Base-by-base conservation (phyloP, 1,140 invertebrate species). In the Lordiphosa collinella region DNA sequence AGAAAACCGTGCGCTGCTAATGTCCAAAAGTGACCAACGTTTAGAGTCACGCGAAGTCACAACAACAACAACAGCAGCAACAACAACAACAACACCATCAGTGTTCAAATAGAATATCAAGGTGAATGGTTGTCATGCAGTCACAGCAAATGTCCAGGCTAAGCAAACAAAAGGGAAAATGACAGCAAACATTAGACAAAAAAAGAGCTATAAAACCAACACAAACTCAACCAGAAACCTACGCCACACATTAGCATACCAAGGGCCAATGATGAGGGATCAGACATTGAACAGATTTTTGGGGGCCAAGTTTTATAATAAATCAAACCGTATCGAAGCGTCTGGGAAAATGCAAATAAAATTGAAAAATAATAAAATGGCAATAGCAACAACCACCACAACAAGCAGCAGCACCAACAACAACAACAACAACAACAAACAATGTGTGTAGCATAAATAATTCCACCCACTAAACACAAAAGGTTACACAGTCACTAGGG, bases 371-470 rank as follows among this genome's bases (percentile, higher is more conserved):
- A 80, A 80, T 80, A 53, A 65, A 78, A 78, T 68, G 65, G 37
- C 60, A 52, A 31, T 5, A 16, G n/a, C 35, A 37, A 36, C 18
- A 50, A 37, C 13, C 25, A n/a, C 9, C 46, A 44, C 16, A 56
- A 36, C 29, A 67, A 53, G n/a, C n/a, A n/a, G n/a, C 50, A 64
- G 58, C 52, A 36, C 51, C 54, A 47, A 48, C 49, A 70, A 44
- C 16, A 56, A 36, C 29, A 67, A 53, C 50, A 64, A 62, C 52
- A 36, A 55, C 54, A 47, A 48, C 49, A 70, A 40, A 76, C 70
- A 74, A 62, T 79, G 65, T 71, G 65, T 71, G 78, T 78, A 78
- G 78, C 78, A 82, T 82, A 82, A 82, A 84, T 82, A 72, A 84
- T 82, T 82, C 78, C 78, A 67, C 78, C 78, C 78, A 73, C 78